These are phyloP conservation scores for Alcis repandata DNA, from an alignment of 2,888 invertebrate genomes.

Conservation along the genomic window DNA sequence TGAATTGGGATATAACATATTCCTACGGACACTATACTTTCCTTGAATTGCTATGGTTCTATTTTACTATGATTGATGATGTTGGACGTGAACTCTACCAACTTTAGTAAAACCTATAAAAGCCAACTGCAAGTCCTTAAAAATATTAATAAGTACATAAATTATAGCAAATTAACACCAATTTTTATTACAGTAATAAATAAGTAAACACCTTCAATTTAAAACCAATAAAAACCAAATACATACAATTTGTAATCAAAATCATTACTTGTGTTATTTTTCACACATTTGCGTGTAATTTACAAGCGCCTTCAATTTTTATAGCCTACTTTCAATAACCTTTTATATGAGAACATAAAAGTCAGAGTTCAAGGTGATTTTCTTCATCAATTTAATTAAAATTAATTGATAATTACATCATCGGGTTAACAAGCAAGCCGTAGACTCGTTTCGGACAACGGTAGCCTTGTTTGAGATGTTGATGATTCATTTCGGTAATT, in stretches of 20 bases:
- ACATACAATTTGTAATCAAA: constrained; percentile 6
- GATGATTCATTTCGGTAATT: constrained; percentile 26
- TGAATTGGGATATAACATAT: too few species aligned
- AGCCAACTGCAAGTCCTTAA: background rate
- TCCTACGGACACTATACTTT: too few species aligned
- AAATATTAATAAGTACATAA: background rate
- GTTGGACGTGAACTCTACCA: background rate
- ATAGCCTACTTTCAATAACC: constrained; percentile 41
- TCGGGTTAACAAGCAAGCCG: constrained; percentile 19
- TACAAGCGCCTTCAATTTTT: constrained; percentile 24
- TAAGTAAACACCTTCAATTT: background rate
- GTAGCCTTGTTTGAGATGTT: constrained; percentile 23
- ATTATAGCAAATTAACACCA: background rate
- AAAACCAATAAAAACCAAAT: background rate
- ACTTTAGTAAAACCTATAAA: background rate
- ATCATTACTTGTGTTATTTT: background rate
- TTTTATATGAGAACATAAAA: constrained; percentile 33
- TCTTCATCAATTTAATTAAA: constrained; percentile 40
- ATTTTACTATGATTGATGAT: too few species aligned
- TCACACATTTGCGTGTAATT: constrained; percentile 8
- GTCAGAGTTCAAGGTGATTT: constrained; percentile 44
- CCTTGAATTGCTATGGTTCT: too few species aligned
- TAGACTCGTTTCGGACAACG: constrained; percentile 44
- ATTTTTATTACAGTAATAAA: background rate
- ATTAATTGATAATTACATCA: constrained; percentile 40